Evolutionary conservation across 2,888 invertebrate species (phyloP).

Genomic region (Dorcus hopei): DNA sequence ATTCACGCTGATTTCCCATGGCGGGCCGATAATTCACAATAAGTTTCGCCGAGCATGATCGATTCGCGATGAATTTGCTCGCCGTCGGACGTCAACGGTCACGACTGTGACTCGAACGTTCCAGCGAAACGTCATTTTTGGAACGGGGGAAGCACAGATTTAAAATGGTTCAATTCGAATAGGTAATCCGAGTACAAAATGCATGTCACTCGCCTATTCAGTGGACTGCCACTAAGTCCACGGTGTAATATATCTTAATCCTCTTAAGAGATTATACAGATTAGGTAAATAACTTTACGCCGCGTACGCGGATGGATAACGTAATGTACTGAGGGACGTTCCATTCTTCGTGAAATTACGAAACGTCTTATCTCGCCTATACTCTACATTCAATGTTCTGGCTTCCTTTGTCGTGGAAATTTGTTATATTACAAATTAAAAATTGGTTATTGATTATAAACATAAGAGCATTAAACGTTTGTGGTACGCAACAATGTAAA

Average conservation of each 20-base stretch:
- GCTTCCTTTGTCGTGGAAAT: background rate
- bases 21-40: background rate
- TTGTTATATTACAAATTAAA: background rate
- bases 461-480: no score
- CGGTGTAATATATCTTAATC: conserved; percentile 5
- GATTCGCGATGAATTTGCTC: background rate
- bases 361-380: conserved; percentile 2
- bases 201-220: background rate
- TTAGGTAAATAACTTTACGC: conserved; percentile 11
- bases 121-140: no score
- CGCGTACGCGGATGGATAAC: background rate
- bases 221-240: background rate
- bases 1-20: background rate
- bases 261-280: conserved; percentile 11
- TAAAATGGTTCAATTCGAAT: background rate
- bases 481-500: no score
- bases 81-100: background rate
- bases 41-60: background rate
- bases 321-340: background rate
- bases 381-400: background rate
- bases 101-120: background rate
- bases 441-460: background rate
- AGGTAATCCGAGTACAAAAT: background rate
- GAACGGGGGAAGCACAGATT: background rate
- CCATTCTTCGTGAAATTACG: conserved; percentile 8